Conservation (phyloP, 2,888 invertebrate genomes). For the Ectemnius continuus region DNA sequence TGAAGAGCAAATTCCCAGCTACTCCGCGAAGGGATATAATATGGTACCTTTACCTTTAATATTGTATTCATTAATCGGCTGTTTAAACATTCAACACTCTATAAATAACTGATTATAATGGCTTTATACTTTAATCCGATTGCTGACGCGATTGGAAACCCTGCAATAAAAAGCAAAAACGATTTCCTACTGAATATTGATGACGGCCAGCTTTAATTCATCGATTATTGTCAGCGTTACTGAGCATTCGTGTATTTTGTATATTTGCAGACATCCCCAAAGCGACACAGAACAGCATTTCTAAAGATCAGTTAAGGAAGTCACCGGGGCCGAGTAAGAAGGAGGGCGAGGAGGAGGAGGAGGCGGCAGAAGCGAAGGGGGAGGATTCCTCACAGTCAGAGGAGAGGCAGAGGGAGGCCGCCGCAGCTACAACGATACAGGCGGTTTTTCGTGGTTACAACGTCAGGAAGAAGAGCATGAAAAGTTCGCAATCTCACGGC, state of each 20-base stretch:
- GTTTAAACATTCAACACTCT: too few species aligned
- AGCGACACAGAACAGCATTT: slow-evolving; percentile 24
- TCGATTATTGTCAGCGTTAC: too few species aligned
- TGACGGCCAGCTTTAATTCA: too few species aligned
- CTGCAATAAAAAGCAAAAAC: too few species aligned
- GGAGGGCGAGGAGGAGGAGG: slow-evolving; percentile 29
- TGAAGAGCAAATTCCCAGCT: not conserved
- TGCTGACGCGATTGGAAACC: too few species aligned
- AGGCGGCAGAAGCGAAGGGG: slow-evolving; percentile 39
- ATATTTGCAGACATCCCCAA: slow-evolving; percentile 40
- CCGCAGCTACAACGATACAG: slow-evolving; percentile 88
- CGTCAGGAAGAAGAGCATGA: slow-evolving; percentile 85
- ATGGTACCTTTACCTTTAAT: too few species aligned
- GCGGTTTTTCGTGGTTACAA: slow-evolving; percentile 92
- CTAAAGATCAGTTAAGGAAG: slow-evolving; percentile 36
- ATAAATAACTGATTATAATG: too few species aligned
- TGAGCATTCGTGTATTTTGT: too few species aligned
- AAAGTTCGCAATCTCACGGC: slow-evolving; percentile 83
- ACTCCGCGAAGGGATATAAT: too few species aligned
- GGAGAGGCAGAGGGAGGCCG: slow-evolving; percentile 74
- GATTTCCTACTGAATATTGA: too few species aligned
- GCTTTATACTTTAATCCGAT: too few species aligned
- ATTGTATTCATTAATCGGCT: too few species aligned
- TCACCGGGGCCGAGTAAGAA: slow-evolving; percentile 14
- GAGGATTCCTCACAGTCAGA: slow-evolving; percentile 49